Base-by-base conservation (phyloP, 2,888 invertebrate genomes). In the Cantharis rustica region DNA sequence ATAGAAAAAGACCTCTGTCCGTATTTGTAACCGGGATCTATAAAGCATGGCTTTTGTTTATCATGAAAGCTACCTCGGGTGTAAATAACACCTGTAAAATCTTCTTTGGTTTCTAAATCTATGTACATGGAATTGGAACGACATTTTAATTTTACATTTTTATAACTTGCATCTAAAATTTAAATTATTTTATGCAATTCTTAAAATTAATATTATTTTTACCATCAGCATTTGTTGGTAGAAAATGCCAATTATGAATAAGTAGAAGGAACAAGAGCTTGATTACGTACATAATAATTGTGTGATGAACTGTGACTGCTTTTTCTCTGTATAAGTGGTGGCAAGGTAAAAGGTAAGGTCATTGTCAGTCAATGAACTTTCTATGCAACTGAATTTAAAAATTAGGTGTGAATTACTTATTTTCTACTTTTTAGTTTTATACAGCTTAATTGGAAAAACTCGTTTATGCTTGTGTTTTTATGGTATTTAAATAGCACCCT, bases 71-170 rank as follows among this genome's bases (percentile, higher is more conserved):
- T 91, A 31, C 92, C 92, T 70, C 91, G 88, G 0, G 92, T 92
- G 80, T 92, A 92, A 86, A 92, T 90, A 0, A 92, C 91, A 0
- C 92, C 92, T 1, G 88, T 88, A 81, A 92, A 92, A 64, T 91
- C 90, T 68, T 91, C 89, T 69, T 90, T 90, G 1, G 90, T 91
- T 84, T 89, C 88, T 61, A 89, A 80, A 72, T 84, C 81, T 9
- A 89, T 83, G 75, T 89, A 87, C 91, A 92, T 92, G 0, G 89
- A 89, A 79, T 91, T 89, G 1, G 90, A 89, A 0, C 90, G 90
- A 79, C 92, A 92, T 82, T 90, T 89, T 15, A 92, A 86, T 79
- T 90, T 89, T 0, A 92, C 91, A 80, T 88, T 89, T 83, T 91
- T 89, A 81, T 91, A 91, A 1, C 91, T 91, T 68, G 90, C 89